These are phyloP conservation scores for Hemithea aestivaria DNA, from an alignment of 2,888 invertebrate genomes.

Conservation along the genomic window DNA sequence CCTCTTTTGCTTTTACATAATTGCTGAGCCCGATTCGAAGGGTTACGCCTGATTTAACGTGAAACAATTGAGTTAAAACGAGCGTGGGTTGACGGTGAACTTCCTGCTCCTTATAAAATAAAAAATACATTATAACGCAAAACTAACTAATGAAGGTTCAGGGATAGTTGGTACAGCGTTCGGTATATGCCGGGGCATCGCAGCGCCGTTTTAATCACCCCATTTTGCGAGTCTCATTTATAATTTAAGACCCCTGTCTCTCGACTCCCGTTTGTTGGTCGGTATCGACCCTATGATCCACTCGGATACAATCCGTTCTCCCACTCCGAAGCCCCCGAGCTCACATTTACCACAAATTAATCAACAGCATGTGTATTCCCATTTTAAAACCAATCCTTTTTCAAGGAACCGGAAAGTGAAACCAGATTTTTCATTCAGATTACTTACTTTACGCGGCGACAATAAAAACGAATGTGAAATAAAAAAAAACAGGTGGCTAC, in stretches of 20 bases:
- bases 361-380: too few relatives aligned
- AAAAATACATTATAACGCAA: too few relatives aligned
- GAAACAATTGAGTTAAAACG: background rate
- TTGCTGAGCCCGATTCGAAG: constrained; percentile 5
- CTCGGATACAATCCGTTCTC: constrained; percentile 5
- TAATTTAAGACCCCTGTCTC: constrained; percentile 44
- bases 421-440: constrained; percentile 22
- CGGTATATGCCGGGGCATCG: constrained; percentile 5
- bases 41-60: too few relatives aligned
- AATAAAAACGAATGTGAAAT: constrained; percentile 46
- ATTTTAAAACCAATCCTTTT: background rate
- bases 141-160: background rate
- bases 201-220: constrained; percentile 34
- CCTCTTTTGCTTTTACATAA: constrained; percentile 14
- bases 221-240: constrained; percentile 46
- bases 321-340: background rate
- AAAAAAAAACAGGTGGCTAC: constrained; percentile 51
- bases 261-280: constrained; percentile 17
- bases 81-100: too few relatives aligned
- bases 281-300: constrained; percentile 8
- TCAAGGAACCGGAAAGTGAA: background rate
- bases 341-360: too few relatives aligned
- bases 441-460: constrained; percentile 33
- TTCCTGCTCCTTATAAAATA: too few relatives aligned
- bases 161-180: constrained; percentile 4